These are phyloP conservation scores for Drosophila serrata DNA, from an alignment of 1,140 invertebrate species.

Conservation along the genomic window DNA sequence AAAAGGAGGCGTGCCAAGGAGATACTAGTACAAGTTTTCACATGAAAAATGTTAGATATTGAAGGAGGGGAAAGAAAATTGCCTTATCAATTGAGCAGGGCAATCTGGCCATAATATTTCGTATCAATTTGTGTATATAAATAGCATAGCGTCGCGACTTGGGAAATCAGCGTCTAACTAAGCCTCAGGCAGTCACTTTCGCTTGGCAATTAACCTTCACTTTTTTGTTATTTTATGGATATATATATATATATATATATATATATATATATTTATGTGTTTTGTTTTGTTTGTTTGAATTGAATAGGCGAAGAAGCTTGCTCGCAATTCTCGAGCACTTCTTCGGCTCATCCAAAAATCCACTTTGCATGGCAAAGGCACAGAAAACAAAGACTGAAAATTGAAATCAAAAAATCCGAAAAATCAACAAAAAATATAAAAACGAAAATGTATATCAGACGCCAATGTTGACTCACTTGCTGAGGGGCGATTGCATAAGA, in stretches of 20 bases:
- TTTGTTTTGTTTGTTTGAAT: neutral
- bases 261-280: neutral
- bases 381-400: neutral
- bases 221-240: conserved; percentile 47
- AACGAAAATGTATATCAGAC: conserved; percentile 24
- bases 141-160: conserved; percentile 35
- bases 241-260: neutral
- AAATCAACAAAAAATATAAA: conserved; percentile 13
- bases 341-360: conserved; percentile 31
- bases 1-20: conserved; percentile 8
- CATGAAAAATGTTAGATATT: conserved; percentile 69
- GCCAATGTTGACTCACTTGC: conserved; percentile 31
- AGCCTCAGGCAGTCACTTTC: conserved; percentile 59
- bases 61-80: conserved; percentile 43
- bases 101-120: conserved; percentile 26
- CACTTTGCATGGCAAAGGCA: conserved; percentile 24
- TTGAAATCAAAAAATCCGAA: neutral
- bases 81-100: conserved; percentile 75
- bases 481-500: conserved; percentile 46
- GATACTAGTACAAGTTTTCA: conserved; percentile 55
- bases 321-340: conserved; percentile 59
- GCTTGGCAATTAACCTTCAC: conserved; percentile 75
- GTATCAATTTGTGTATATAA: conserved; percentile 42
- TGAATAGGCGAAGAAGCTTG: conserved; percentile 7
- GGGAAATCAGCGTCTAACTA: conserved; percentile 50